Conservation (phyloP, 2,113 vertebrate genomes). For the Conger conger region DNA sequence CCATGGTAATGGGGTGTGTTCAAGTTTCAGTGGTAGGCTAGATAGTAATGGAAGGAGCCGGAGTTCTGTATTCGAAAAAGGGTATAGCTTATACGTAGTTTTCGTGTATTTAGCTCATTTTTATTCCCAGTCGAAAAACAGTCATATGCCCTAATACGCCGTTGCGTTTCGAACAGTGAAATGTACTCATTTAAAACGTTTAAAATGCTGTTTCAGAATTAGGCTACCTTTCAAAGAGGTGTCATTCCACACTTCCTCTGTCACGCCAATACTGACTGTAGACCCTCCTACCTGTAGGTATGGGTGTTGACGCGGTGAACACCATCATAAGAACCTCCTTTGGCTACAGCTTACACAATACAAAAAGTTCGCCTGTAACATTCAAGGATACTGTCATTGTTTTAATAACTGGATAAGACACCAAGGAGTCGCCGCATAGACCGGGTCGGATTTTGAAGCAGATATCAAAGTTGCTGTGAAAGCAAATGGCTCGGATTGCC, state of each 20-base stretch:
- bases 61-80: too few species aligned
- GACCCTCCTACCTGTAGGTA: background rate
- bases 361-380: background rate
- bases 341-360: background rate
- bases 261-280: background rate
- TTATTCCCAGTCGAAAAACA: too few species aligned
- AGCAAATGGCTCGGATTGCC: constrained; percentile 6
- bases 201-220: background rate
- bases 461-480: background rate
- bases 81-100: too few species aligned
- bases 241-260: background rate
- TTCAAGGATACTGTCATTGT: background rate
- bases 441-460: background rate
- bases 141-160: too few species aligned
- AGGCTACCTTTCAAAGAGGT: background rate
- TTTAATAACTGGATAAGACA: background rate
- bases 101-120: too few species aligned
- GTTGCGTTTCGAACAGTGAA: too few species aligned
- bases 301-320: background rate
- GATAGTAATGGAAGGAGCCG: too few species aligned
- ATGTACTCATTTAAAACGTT: too few species aligned
- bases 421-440: background rate
- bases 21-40: too few species aligned
- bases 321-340: background rate
- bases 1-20: too few species aligned